phyloP scores from a whole-genome alignment of 2,797 vertebrate species.

The Propithecus deckenii region DNA sequence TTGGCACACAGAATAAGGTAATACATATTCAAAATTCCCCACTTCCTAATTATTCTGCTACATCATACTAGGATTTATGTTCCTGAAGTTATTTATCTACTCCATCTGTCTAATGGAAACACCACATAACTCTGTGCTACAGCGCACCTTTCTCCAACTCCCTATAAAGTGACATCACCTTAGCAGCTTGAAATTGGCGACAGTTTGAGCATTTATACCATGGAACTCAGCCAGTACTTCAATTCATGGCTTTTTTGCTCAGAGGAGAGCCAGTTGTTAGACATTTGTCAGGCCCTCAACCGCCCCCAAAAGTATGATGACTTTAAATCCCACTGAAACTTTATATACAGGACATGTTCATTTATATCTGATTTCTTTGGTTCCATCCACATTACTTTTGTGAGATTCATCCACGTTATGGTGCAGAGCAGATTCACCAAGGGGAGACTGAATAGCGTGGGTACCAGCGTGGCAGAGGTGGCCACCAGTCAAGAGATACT shows the following conservation, averaged over 20 bases:
- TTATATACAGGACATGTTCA: too few species aligned
- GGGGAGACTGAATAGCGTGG: background rate
- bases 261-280: background rate
- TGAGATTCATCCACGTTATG: background rate
- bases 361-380: background rate
- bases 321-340: background rate
- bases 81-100: background rate
- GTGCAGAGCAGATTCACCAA: background rate
- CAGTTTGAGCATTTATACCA: background rate
- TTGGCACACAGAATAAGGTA: background rate
- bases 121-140: background rate
- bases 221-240: background rate
- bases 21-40: background rate
- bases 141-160: background rate
- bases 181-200: background rate
- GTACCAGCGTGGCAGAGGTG: background rate
- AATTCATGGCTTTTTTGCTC: background rate
- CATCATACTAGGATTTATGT: background rate
- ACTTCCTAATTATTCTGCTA: background rate
- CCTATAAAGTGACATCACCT: background rate
- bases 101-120: background rate
- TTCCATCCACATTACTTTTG: background rate
- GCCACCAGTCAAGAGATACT: background rate
- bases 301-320: background rate
- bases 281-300: background rate